Percentiles rank a stretch among this genome's conserved stretches.
phyloP scores from a whole-genome alignment of 2,888 invertebrate species.

The Cordilura impudica region DNA sequence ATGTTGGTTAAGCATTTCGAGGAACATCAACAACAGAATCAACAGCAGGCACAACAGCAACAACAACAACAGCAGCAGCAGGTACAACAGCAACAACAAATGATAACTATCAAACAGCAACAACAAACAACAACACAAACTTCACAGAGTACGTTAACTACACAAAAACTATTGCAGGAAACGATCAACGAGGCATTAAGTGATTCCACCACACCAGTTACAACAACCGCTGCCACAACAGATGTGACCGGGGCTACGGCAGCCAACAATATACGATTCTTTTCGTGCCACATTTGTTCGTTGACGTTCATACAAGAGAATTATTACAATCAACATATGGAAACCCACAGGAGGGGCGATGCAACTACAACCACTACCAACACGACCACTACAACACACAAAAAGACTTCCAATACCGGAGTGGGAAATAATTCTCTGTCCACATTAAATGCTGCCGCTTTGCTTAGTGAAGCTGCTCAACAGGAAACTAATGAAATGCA shows the following conservation, averaged over 20 bases:
- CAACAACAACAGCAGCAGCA: conserved; percentile 70
- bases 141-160: conserved; percentile 69
- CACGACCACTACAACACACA: conserved; percentile 54
- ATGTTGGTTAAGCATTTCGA: conserved; percentile 77
- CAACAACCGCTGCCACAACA: conserved; percentile 66
- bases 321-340: conserved; percentile 78
- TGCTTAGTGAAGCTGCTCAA: conserved; percentile 70
- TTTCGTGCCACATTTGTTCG: conserved; percentile 78
- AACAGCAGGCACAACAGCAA: conserved; percentile 63
- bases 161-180: conserved; percentile 77
- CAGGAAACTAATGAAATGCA: conserved; percentile 59
- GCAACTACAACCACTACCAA: conserved; percentile 61
- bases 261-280: conserved; percentile 77
- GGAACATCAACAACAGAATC: conserved; percentile 73
- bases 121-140: conserved; percentile 28
- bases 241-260: conserved; percentile 70
- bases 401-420: conserved; percentile 41
- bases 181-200: conserved; percentile 78
- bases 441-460: conserved; percentile 69
- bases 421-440: conserved; percentile 56
- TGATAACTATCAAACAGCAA: conserved; percentile 43
- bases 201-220: conserved; percentile 69
- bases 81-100: conserved; percentile 64
- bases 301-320: conserved; percentile 78
- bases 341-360: conserved; percentile 74